These are phyloP conservation scores for Barypeithes pellucidus DNA, from an alignment of 2,888 invertebrate genomes.

Conservation along the genomic window DNA sequence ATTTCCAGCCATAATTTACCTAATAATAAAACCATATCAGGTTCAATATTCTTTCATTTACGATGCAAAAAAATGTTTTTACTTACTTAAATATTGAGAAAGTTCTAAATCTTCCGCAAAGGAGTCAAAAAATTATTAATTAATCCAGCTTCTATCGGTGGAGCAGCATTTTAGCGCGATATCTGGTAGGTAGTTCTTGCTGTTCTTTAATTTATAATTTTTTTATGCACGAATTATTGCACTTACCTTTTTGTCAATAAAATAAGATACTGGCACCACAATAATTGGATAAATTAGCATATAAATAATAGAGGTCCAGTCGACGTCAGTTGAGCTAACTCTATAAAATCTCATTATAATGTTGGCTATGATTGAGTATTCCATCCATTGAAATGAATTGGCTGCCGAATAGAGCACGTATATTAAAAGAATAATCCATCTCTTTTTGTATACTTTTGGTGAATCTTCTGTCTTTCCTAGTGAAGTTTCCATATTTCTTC, in stretches of 20 bases:
- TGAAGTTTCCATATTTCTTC: constrained; percentile 6
- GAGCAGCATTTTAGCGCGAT: no score
- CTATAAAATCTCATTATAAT: constrained; percentile 84
- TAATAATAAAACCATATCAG: no score
- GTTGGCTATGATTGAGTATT: constrained; percentile 93
- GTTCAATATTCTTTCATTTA: no score
- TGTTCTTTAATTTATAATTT: no score
- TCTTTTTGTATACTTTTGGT: constrained; percentile 78
- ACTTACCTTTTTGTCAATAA: constrained; percentile 92
- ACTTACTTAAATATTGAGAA: no score
- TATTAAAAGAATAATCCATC: constrained; percentile 89
- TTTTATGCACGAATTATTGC: background rate
- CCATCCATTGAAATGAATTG: constrained; percentile 96
- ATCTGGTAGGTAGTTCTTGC: no score
- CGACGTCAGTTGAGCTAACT: constrained; percentile 81
- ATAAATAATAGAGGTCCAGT: constrained; percentile 98
- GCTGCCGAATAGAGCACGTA: constrained; percentile 91
- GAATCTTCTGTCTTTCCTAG: constrained; percentile 13
- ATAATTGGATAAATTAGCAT: constrained; percentile 97
- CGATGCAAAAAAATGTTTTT: no score
- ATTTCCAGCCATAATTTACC: no score
- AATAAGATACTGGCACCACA: constrained; percentile 95
- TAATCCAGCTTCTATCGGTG: no score
- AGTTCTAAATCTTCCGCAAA: no score
- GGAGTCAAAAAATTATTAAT: no score